Percentiles rank a stretch among this genome's conserved stretches.
Evolutionary conservation across 2,113 vertebrate species (phyloP).

Genomic region (Chionis minor): DNA sequence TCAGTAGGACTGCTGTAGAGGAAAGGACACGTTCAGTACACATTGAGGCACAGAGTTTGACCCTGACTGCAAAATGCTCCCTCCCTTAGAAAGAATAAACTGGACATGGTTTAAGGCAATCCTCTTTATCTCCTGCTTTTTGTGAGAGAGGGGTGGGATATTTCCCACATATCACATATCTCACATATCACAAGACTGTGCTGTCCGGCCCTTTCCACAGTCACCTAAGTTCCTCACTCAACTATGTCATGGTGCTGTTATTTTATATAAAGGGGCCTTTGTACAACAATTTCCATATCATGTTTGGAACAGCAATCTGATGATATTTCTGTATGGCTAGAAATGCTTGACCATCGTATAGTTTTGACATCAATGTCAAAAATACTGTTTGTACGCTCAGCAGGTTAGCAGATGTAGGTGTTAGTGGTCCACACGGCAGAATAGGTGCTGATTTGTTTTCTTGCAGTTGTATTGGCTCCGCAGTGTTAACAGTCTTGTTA

Average conservation of each 20-base stretch:
- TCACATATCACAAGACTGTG: neutral
- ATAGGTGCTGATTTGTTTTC: neutral
- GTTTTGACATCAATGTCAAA: neutral
- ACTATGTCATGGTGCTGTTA: fast-evolving
- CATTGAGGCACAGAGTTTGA: neutral
- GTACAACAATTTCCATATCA: neutral
- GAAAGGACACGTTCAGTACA: neutral
- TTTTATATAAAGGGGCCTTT: neutral
- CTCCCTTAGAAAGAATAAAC: neutral
- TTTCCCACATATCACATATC: neutral
- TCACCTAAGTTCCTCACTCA: neutral
- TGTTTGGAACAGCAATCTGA: neutral
- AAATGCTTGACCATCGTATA: neutral
- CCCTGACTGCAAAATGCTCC: neutral
- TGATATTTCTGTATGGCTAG: neutral
- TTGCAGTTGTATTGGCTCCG: neutral
- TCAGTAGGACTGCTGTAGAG: neutral
- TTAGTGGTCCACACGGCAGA: neutral
- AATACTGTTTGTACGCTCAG: neutral
- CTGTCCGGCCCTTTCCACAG: neutral
- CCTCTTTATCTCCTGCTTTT: neutral
- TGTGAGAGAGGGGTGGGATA: neutral
- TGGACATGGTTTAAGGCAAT: neutral
- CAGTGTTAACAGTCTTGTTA: neutral
- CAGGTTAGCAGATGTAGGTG: neutral